These are phyloP conservation scores for Leptopilina clavipes DNA, from an alignment of 1,140 invertebrate genomes.

Conservation along the genomic window DNA sequence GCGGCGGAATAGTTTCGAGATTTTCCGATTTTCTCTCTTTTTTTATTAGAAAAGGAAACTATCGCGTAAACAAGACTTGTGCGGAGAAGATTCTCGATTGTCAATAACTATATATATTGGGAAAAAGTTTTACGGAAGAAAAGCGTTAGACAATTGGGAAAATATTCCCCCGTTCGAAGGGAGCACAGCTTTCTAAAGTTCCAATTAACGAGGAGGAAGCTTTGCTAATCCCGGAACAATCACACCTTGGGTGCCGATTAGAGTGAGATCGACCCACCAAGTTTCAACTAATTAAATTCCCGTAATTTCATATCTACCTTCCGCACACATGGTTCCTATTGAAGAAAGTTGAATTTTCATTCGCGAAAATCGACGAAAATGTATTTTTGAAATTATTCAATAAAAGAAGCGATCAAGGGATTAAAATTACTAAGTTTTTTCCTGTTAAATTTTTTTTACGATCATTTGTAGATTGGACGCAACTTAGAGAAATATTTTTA, in stretches of 20 bases:
- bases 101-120: constrained; percentile 25
- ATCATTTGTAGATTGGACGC: no score
- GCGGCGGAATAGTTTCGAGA: constrained; percentile 10
- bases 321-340: constrained; percentile 64
- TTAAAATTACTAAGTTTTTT: no score
- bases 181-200: constrained; percentile 56
- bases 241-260: constrained; percentile 62
- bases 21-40: constrained; percentile 6
- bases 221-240: constrained; percentile 68
- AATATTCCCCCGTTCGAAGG: constrained; percentile 45
- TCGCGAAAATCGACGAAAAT: constrained; percentile 51
- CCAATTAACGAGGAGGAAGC: constrained; percentile 66
- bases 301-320: constrained; percentile 71
- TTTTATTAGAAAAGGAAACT: not conserved
- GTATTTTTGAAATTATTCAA: constrained; percentile 47
- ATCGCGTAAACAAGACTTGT: constrained; percentile 19
- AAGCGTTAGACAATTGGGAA: constrained; percentile 49
- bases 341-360: constrained; percentile 61
- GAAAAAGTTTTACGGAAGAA: constrained; percentile 53
- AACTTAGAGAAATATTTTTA: no score
- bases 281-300: constrained; percentile 71
- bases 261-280: constrained; percentile 58
- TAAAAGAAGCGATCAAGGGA: not conserved
- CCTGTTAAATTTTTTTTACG: no score
- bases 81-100: not conserved